Evolutionary conservation across 2,888 invertebrate species (phyloP).

Genomic region (Eilema caniola): DNA sequence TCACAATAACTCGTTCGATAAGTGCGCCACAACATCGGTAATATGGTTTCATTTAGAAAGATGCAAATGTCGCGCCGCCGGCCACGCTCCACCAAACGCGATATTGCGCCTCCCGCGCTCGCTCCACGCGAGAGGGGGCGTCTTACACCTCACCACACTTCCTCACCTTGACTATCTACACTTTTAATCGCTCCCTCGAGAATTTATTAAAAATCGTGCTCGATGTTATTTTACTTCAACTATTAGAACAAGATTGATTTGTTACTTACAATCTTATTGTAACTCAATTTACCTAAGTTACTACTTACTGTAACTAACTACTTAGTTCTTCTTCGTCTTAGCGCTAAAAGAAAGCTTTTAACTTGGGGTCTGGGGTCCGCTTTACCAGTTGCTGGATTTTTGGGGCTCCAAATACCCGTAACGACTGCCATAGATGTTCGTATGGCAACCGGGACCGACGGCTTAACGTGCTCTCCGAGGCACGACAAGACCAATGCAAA

Average conservation of each 20-base stretch:
- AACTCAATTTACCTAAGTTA: no score
- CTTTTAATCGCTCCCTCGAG: constrained; percentile 75
- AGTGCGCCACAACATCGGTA: constrained; percentile 71
- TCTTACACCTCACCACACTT: constrained; percentile 49
- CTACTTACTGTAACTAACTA: no score
- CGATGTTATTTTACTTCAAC: constrained; percentile 64
- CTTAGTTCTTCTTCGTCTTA: no score
- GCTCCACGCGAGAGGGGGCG: constrained; percentile 24
- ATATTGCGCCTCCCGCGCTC: constrained; percentile 71
- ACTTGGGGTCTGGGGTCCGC: no score
- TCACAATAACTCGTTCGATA: constrained; percentile 67
- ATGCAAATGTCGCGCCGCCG: constrained; percentile 76
- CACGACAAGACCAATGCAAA: no score
- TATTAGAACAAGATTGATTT: constrained; percentile 27
- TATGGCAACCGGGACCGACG: no score
- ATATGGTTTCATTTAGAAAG: constrained; percentile 61
- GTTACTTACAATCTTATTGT: constrained; percentile 34
- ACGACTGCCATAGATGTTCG: no score
- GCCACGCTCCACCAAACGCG: constrained; percentile 69
- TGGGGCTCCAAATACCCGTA: no score
- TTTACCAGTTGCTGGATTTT: no score
- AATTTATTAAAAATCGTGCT: constrained; percentile 74
- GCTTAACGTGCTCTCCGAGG: no score
- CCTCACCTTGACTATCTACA: constrained; percentile 71
- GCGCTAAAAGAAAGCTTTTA: no score